Percentiles rank a stretch among this genome's conserved stretches.
phyloP scores from a whole-genome alignment of 2,888 invertebrate species.

The Pristionchus exspectatus region DNA sequence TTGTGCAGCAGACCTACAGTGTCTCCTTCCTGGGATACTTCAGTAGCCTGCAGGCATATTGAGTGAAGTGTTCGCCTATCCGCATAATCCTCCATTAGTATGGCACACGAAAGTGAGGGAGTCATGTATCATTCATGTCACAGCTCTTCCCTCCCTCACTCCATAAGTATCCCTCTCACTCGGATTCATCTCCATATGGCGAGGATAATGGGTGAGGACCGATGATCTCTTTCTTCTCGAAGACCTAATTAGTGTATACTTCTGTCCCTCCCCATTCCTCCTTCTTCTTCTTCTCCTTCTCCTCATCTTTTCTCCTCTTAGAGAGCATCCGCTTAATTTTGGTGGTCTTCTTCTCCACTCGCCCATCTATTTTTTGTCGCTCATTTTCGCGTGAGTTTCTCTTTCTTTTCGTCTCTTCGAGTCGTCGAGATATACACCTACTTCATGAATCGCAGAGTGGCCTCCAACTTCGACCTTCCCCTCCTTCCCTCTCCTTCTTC shows the following conservation, averaged over 20 bases:
- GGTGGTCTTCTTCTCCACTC: background rate
- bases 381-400: constrained; percentile 4
- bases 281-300: background rate
- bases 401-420: background rate
- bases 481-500: background rate
- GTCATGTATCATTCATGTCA: constrained; percentile 45
- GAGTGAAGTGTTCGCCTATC: background rate
- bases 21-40: background rate
- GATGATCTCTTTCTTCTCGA: background rate
- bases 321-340: constrained; percentile 46
- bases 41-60: background rate
- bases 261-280: background rate
- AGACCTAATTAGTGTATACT: constrained; percentile 43
- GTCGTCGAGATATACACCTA: constrained; percentile 32
- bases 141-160: background rate
- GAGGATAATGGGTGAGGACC: constrained; percentile 29
- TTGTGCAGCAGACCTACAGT: background rate
- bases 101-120: constrained; percentile 19
- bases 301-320: constrained; percentile 32
- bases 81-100: constrained; percentile 9
- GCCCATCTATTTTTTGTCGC: background rate
- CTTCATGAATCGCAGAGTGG: constrained; percentile 50
- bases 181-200: constrained; percentile 48
- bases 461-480: constrained; percentile 4
- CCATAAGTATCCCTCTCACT: background rate